Conservation (phyloP, 2,113 vertebrate genomes). For the Peromyscus californicus region DNA sequence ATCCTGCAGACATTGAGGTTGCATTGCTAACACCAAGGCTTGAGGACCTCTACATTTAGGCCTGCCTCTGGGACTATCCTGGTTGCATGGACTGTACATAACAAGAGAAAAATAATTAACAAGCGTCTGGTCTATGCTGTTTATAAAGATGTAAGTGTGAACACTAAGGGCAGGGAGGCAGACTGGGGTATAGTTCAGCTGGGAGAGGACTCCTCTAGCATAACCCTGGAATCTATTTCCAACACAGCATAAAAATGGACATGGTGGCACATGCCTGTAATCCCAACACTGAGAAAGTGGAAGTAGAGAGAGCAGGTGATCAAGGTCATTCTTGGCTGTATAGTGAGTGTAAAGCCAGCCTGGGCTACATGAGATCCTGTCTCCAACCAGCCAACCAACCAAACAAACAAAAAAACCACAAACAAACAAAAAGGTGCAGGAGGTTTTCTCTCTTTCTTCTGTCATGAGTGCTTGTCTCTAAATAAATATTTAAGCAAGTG, state of each 20-base stretch:
- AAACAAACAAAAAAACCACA: neutral
- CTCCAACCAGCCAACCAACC: neutral
- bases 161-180: neutral
- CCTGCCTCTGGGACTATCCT: rapidly evolving
- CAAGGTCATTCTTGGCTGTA: neutral
- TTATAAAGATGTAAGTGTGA: neutral
- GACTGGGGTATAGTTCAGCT: neutral
- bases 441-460: neutral
- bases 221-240: neutral
- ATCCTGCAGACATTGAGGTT: neutral
- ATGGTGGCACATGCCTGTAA: neutral
- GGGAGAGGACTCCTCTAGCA: neutral
- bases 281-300: neutral
- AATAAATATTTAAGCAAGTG: neutral
- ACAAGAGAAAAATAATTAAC: neutral
- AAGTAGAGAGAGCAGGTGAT: neutral
- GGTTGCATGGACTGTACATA: neutral
- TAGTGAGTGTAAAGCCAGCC: neutral
- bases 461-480: neutral
- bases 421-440: neutral
- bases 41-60: neutral
- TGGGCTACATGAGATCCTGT: neutral
- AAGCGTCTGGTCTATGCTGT: neutral
- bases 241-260: neutral
- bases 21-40: neutral